Conservation (phyloP, 64 coral and sea anemone genomes). For the Cladopsammia gracilis region DNA sequence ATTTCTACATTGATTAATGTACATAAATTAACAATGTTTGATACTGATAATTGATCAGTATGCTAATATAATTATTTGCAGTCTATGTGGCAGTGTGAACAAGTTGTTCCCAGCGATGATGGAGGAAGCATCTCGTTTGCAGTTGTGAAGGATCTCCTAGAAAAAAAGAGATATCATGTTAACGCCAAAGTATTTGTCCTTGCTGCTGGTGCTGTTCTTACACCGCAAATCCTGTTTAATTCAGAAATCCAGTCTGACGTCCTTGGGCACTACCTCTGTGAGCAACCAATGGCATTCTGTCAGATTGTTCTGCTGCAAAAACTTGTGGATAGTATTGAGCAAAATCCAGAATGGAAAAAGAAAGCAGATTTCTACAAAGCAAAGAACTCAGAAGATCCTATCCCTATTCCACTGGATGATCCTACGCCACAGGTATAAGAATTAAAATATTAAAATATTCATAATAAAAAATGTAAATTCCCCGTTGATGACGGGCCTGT, state of each 20-base stretch:
- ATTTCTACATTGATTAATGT: too few relatives aligned
- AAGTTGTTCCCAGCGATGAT: background rate
- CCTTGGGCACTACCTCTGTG: conserved; percentile 43
- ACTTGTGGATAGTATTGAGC: conserved; percentile 14
- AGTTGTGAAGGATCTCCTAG: conserved; percentile 9
- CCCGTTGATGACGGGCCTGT: too few relatives aligned
- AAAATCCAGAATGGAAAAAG: conserved; percentile 15
- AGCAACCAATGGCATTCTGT: conserved; percentile 35
- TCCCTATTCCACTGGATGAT: conserved; percentile 3
- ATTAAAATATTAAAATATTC: too few relatives aligned
- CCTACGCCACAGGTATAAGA: background rate
- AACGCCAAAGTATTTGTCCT: conserved; percentile 2
- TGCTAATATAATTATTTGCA: background rate
- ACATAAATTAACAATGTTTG: too few relatives aligned
- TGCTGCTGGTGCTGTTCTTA: conserved; percentile 1
- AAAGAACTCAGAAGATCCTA: conserved; percentile 24
- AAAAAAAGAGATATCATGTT: background rate
- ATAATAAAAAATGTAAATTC: too few relatives aligned
- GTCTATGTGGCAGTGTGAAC: conserved; percentile 19
- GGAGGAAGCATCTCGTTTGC: background rate
- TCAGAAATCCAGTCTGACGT: background rate
- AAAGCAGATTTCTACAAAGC: conserved; percentile 7
- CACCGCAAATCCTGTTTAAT: conserved; percentile 43
- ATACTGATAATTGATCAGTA: too few relatives aligned
- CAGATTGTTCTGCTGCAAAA: conserved; percentile 28